Evolutionary conservation across 1,140 invertebrate genomes (phyloP).

Genomic region (Pogonus chalceus): DNA sequence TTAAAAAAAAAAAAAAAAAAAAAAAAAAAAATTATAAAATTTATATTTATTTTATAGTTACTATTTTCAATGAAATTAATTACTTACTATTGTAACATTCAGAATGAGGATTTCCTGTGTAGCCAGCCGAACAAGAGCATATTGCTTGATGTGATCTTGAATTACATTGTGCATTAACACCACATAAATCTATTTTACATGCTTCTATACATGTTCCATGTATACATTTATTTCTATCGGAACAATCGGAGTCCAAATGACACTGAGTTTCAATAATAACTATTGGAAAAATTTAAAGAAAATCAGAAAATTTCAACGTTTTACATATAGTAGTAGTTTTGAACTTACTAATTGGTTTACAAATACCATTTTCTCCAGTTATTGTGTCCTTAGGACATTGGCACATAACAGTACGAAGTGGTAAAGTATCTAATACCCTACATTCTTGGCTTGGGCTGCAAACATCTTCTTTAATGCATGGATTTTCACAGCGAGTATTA

Average conservation of each 20-base stretch:
- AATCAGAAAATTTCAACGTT: not conserved
- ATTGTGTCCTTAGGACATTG: constrained; percentile 66
- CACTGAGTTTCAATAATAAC: constrained; percentile 46
- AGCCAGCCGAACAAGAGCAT: constrained; percentile 68
- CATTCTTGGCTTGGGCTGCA: constrained; percentile 68
- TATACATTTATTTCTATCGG: constrained; percentile 58
- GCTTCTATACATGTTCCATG: constrained; percentile 67
- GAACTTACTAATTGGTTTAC: constrained; percentile 45
- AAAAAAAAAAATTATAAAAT: constrained; percentile 2
- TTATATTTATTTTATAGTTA: constrained; percentile 1
- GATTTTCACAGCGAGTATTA: constrained; percentile 63
- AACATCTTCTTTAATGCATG: constrained; percentile 56
- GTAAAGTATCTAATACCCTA: constrained; percentile 63
- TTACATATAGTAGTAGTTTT: constrained; percentile 5
- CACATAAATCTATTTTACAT: constrained; percentile 66
- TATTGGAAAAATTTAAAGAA: not conserved
- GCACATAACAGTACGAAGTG: constrained; percentile 70
- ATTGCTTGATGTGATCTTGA: constrained; percentile 61
- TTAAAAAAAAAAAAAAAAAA: constrained; percentile 10
- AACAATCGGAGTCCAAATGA: constrained; percentile 61
- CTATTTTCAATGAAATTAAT: constrained; percentile 8
- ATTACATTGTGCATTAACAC: constrained; percentile 73
- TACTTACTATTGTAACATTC: constrained; percentile 59
- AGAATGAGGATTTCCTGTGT: constrained; percentile 69
- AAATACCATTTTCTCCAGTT: constrained; percentile 49